Base-by-base conservation (phyloP, 2,888 invertebrate genomes). In the Tenodera sinensis region DNA sequence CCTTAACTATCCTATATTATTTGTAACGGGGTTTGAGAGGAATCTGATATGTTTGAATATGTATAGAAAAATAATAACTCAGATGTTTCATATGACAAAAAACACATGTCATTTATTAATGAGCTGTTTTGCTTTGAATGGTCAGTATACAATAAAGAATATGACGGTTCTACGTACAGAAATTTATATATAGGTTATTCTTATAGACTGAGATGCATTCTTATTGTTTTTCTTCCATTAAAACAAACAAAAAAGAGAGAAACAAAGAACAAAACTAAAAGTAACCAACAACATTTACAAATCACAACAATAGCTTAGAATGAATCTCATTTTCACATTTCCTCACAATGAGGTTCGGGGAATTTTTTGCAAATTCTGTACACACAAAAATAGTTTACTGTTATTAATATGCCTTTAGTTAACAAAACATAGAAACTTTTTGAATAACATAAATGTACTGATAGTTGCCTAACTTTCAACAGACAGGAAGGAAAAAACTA, bases 11-110 rank as follows among this genome's bases (percentile, higher is more conserved):
- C 20, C 54, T 25, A 71, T 71, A 6, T 8, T 71, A 25, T 20
- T 20, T 71, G 54, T 71, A 20, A 28, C 9, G 85, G 85, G 20
- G 30, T 9, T 47, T 85, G 47, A 28, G 9, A 85, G 14, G 9
- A 85, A 14, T 85, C n/a, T 85, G 34, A 47, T 15, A 85, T 47
- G 47, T 28, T 28, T 25, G 30, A 54, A 20, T 71, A 25, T 71
- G 54, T 71, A 20, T 14, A 47, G n/a, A 71, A 84, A 30, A 88
- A 42, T 42, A 71, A 86, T 28, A 86, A 86, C 25, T 86, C 86
- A 89, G 9, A 15, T 86, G 71, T 89, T 89, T 87, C 87, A 89
- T 89, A 88, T 84, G 89, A 89, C 88, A 89, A 89, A 89, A 87
- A 89, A 83, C 89, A 89, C 84, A 84, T 89, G 89, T 85, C 89